Evolutionary conservation across 2,797 vertebrate species (phyloP).

Genomic region (Lutjanus argentimaculatus): DNA sequence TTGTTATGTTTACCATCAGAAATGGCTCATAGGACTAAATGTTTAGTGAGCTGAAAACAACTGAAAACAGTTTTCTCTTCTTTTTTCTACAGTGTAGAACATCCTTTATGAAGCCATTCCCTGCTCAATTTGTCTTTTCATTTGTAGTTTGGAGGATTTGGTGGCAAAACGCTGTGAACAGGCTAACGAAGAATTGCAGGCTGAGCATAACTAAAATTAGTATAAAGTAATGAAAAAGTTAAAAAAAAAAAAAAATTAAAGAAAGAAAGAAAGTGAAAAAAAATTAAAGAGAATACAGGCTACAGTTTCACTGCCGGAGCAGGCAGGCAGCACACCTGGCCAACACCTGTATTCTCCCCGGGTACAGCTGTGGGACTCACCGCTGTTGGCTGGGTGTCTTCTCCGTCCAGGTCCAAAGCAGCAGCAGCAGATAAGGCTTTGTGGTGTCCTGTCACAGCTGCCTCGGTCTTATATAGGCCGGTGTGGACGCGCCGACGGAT

Average conservation of each 20-base stretch:
- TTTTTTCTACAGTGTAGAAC: neutral
- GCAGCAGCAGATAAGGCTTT: slow-evolving; percentile 70
- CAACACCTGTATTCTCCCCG: slow-evolving; percentile 22
- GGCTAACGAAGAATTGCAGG: neutral
- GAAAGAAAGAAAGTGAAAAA: no score
- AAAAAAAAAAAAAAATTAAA: neutral
- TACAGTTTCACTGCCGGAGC: neutral
- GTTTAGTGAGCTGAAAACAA: neutral
- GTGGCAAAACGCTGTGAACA: neutral
- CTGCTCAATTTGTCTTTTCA: neutral
- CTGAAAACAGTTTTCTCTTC: no score
- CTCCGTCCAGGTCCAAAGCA: slow-evolving; percentile 66
- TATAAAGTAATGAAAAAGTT: neutral
- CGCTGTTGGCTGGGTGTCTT: slow-evolving; percentile 58
- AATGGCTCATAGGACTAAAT: no score
- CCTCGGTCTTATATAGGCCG: slow-evolving; percentile 90
- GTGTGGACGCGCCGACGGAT: slow-evolving; percentile 85
- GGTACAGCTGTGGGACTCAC: slow-evolving; percentile 76
- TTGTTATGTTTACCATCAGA: no score
- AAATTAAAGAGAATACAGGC: neutral
- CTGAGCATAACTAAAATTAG: neutral
- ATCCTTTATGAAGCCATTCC: neutral
- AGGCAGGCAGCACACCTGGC: slow-evolving; percentile 29
- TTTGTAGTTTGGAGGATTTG: neutral
- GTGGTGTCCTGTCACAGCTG: slow-evolving; percentile 74